Conservation (phyloP, 2,888 invertebrate species). For the Disparrhopalites patrizii region DNA sequence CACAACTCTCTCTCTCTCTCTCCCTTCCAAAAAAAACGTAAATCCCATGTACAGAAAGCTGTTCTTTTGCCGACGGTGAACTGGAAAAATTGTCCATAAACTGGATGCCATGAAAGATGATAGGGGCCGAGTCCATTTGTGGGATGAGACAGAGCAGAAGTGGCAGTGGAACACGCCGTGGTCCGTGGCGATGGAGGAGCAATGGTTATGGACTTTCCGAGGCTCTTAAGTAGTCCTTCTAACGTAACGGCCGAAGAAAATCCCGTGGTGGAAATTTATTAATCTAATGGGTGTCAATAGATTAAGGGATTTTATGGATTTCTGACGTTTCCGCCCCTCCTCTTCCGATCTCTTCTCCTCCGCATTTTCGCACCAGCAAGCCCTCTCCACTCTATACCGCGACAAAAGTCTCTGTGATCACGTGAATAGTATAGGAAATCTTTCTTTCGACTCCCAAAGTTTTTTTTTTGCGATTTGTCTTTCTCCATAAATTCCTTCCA, state of each 20-base stretch:
- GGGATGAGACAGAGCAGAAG: too few species aligned
- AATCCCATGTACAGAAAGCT: too few species aligned
- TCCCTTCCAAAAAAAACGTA: too few species aligned
- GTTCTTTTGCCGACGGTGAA: too few species aligned
- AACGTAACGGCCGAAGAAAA: background rate
- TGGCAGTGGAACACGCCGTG: background rate
- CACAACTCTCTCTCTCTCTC: too few species aligned
- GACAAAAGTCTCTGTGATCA: too few species aligned
- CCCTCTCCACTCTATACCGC: too few species aligned
- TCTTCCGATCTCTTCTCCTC: background rate
- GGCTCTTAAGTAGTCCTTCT: too few species aligned
- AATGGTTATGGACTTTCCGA: too few species aligned
- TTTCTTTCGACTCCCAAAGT: conserved; percentile 4
- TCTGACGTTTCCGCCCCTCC: conserved; percentile 28
- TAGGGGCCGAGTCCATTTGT: conserved; percentile 16
- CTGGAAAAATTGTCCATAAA: conserved; percentile 3
- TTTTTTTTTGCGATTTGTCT: too few species aligned
- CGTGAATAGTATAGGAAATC: background rate
- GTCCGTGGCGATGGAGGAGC: too few species aligned
- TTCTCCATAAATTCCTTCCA: too few species aligned
- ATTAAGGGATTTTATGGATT: conserved; percentile 40
- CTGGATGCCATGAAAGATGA: conserved; percentile 16
- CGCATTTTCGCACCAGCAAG: background rate
- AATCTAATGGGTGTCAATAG: conserved; percentile 40
- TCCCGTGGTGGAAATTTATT: conserved; percentile 33